phyloP scores from a whole-genome alignment of 2,888 invertebrate species.

The Meganola albula region DNA sequence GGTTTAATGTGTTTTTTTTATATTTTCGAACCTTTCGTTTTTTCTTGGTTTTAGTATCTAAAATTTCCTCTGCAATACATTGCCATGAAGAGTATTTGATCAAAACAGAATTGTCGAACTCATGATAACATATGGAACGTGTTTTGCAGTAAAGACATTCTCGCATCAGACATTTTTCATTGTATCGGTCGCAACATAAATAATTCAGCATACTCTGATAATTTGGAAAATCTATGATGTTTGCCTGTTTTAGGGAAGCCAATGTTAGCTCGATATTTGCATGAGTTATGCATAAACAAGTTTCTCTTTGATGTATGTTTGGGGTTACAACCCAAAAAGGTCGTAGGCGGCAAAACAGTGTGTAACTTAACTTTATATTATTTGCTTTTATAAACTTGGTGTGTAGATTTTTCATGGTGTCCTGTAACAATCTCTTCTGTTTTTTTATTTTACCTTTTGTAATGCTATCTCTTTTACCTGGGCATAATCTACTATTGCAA shows the following conservation, averaged over 20 bases:
- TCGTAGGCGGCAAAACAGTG: constrained; percentile 15
- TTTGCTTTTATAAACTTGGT: constrained; percentile 8
- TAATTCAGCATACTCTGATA: constrained; percentile 11
- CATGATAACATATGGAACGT: constrained; percentile 10
- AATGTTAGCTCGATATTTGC: constrained; percentile 14
- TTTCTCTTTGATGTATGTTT: constrained; percentile 13
- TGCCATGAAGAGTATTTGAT: constrained; percentile 10
- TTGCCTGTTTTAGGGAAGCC: constrained; percentile 11
- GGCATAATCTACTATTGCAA: constrained; percentile 8
- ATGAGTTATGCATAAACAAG: constrained; percentile 16
- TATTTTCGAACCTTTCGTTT: constrained; percentile 10
- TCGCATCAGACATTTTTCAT: constrained; percentile 15
- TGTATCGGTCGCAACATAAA: constrained; percentile 14
- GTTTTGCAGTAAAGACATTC: constrained; percentile 9
- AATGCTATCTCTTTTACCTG: constrained; percentile 14
- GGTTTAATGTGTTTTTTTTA: not conserved
- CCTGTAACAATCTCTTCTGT: constrained; percentile 13
- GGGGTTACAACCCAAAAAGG: constrained; percentile 19
- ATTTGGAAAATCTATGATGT: constrained; percentile 12
- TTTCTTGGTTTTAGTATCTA: constrained; percentile 9
- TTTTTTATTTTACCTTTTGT: constrained; percentile 8
- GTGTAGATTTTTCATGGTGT: constrained; percentile 11
- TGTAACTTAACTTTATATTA: constrained; percentile 11
- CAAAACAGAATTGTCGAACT: constrained; percentile 12
- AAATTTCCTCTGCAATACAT: constrained; percentile 7